Percentiles rank a stretch among this genome's conserved stretches.
phyloP scores from a whole-genome alignment of 2,888 invertebrate genomes.

The Pachycephus smyrnensis region DNA sequence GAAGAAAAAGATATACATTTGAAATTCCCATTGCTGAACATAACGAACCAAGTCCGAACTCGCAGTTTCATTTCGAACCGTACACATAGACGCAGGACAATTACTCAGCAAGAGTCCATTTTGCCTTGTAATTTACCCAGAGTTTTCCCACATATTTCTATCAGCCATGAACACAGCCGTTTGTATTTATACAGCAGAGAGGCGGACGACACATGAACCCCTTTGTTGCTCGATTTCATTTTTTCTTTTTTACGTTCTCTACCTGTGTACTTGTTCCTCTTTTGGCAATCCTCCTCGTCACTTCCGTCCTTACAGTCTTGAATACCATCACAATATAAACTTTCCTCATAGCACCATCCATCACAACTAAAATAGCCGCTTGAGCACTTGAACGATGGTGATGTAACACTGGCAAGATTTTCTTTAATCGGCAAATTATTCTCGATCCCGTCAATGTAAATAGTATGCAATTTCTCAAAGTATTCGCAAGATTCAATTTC shows the following conservation, averaged over 20 bases:
- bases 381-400: background rate
- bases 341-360: constrained; percentile 47
- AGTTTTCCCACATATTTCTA: background rate
- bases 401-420: background rate
- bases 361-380: constrained; percentile 31
- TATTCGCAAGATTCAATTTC: constrained; percentile 71
- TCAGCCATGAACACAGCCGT: background rate
- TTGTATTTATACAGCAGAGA: background rate
- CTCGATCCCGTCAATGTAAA: background rate
- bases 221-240: background rate
- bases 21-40: background rate
- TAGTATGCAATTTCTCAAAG: background rate
- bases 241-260: background rate
- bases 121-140: background rate
- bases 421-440: background rate
- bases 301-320: constrained; percentile 68
- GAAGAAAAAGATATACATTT: background rate
- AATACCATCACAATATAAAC: constrained; percentile 63
- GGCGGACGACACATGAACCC: background rate
- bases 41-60: background rate
- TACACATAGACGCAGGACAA: background rate
- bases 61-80: background rate
- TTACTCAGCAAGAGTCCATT: background rate
- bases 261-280: constrained; percentile 20
- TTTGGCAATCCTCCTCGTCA: constrained; percentile 70